Conservation (phyloP, 2,888 invertebrate species). For the Drosophila helvetica region DNA sequence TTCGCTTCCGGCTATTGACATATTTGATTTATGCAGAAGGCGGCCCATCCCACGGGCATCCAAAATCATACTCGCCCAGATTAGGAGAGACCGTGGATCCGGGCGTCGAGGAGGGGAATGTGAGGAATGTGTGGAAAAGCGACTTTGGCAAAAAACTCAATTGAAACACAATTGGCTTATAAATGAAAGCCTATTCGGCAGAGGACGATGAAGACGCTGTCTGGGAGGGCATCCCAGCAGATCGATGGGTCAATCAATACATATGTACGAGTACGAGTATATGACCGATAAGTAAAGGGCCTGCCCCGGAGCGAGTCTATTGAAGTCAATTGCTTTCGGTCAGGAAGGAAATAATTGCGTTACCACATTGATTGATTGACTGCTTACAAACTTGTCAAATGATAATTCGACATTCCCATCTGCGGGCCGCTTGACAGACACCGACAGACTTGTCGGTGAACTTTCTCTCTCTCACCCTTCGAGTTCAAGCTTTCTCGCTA, state of each 20-base stretch:
- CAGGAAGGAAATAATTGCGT: constrained; percentile 42
- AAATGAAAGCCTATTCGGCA: constrained; percentile 65
- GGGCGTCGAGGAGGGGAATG: constrained; percentile 1
- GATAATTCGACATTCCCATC: constrained; percentile 3
- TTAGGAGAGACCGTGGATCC: background rate
- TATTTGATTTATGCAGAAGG: constrained; percentile 62
- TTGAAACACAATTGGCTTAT: constrained; percentile 72
- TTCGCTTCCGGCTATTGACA: constrained; percentile 56
- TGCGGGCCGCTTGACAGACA: background rate
- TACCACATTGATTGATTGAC: constrained; percentile 35
- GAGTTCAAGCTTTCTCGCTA: too few relatives aligned
- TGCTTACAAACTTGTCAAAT: constrained; percentile 21
- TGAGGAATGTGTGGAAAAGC: constrained; percentile 15
- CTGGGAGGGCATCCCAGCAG: background rate
- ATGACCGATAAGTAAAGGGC: constrained; percentile 29
- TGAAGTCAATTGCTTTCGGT: constrained; percentile 31
- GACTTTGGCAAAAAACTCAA: constrained; percentile 64
- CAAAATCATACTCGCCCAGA: constrained; percentile 7
- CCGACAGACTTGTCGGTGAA: background rate
- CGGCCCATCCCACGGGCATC: background rate
- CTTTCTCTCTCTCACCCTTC: too few relatives aligned
- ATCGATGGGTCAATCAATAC: constrained; percentile 44
- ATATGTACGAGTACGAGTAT: constrained; percentile 17
- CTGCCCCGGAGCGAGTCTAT: constrained; percentile 14
- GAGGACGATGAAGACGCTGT: constrained; percentile 5